Conservation (phyloP, 2,888 invertebrate species). For the Colostygia pectinataria region DNA sequence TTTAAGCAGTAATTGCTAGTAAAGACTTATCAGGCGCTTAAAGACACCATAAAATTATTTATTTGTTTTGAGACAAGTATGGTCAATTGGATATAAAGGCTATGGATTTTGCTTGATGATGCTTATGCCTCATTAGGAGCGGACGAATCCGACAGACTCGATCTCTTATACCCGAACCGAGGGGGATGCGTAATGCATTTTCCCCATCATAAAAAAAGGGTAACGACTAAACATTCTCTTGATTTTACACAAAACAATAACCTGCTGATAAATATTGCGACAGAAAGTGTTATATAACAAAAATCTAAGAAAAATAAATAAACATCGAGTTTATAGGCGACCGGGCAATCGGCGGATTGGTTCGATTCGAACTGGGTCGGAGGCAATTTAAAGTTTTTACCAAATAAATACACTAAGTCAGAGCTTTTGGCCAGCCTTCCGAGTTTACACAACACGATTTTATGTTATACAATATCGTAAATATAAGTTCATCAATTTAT, state of each 20-base stretch:
- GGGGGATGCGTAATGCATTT: no score
- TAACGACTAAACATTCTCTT: no score
- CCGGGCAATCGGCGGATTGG: slow-evolving; percentile 69
- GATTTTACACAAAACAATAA: not conserved
- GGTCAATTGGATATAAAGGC: no score
- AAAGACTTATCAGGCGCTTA: slow-evolving; percentile 3
- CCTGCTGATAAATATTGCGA: not conserved
- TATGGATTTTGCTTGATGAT: no score
- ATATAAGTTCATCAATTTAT: slow-evolving; percentile 7
- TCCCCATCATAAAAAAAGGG: no score
- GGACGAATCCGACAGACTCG: no score
- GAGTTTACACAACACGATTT: slow-evolving; percentile 39
- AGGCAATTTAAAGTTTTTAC: slow-evolving; percentile 80
- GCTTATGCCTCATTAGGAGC: no score
- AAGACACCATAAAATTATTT: no score
- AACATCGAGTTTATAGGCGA: slow-evolving; percentile 52
- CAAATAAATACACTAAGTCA: slow-evolving; percentile 74
- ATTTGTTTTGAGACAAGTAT: no score
- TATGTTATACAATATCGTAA: no score
- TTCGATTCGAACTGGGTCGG: slow-evolving; percentile 74
- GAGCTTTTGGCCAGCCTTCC: slow-evolving; percentile 58
- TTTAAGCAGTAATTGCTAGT: not conserved
- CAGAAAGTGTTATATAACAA: slow-evolving; percentile 44
- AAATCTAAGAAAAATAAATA: slow-evolving; percentile 53
- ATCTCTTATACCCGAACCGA: no score